phyloP scores from a whole-genome alignment of 2,113 vertebrate genomes.

The Myxocyprinus asiaticus region DNA sequence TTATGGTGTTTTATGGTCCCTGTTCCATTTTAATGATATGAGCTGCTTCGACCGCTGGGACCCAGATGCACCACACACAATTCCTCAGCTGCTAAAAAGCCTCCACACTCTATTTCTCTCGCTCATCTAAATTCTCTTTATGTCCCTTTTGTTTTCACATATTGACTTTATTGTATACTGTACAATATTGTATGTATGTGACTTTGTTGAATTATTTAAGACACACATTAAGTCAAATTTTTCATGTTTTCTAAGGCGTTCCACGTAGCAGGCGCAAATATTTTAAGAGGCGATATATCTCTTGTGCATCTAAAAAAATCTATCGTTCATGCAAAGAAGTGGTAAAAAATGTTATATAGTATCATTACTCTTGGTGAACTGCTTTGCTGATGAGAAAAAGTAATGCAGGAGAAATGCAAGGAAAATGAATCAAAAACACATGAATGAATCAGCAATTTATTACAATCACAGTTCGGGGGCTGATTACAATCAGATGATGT shows the following conservation, averaged over 20 bases:
- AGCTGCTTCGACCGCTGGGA: not conserved
- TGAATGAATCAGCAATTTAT: slow-evolving; percentile 28
- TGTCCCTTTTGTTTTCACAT: not conserved
- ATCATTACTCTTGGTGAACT: slow-evolving; percentile 2
- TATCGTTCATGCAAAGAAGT: not conserved
- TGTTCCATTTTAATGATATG: slow-evolving; percentile 33
- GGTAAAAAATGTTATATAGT: not conserved
- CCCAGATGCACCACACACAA: not conserved
- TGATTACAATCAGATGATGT: slow-evolving; percentile 25
- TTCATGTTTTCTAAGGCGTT: not conserved
- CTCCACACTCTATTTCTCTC: too few species aligned
- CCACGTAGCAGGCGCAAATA: not conserved
- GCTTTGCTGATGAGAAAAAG: slow-evolving; percentile 8
- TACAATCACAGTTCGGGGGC: not conserved
- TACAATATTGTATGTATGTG: too few species aligned
- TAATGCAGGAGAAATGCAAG: not conserved
- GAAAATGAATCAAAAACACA: slow-evolving; percentile 16
- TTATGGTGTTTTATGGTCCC: slow-evolving; percentile 32
- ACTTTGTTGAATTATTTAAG: not conserved
- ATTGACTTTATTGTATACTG: not conserved
- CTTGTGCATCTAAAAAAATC: not conserved
- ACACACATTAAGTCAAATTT: not conserved
- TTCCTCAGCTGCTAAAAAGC: too few species aligned
- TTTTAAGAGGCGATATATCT: not conserved
- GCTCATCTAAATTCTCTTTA: not conserved